Evolutionary conservation across 2,888 invertebrate genomes (phyloP).

Genomic region (Netelia inedita): DNA sequence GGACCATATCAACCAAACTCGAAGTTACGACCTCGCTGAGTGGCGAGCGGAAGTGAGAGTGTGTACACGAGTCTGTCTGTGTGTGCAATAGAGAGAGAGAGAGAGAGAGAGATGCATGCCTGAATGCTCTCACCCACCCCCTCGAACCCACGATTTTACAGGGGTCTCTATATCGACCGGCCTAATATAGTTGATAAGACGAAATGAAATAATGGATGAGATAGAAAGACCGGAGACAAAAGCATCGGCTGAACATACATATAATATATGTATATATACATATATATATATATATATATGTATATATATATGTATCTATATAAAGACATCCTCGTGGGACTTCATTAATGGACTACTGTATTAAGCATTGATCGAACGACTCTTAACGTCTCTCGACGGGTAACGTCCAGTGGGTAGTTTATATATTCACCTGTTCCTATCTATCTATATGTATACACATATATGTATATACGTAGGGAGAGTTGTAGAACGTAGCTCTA

Average conservation of each 20-base stretch:
- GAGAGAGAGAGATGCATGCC: constrained; percentile 39
- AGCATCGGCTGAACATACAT: not conserved
- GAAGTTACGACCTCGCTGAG: constrained; percentile 26
- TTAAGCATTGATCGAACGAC: constrained; percentile 68
- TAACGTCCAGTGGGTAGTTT: constrained; percentile 25
- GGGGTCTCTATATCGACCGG: constrained; percentile 56
- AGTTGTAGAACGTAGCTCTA: not conserved
- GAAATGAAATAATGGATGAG: constrained; percentile 64
- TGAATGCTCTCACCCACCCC: constrained; percentile 28
- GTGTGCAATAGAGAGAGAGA: not conserved
- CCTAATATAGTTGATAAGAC: constrained; percentile 57
- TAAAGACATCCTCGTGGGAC: constrained; percentile 36
- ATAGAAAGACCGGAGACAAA: constrained; percentile 40
- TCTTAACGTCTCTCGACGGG: constrained; percentile 62
- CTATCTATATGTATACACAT: not conserved
- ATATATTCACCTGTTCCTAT: constrained; percentile 15
- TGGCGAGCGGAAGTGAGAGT: not conserved
- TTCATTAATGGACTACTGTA: constrained; percentile 63
- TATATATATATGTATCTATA: not conserved
- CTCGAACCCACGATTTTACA: constrained; percentile 18
- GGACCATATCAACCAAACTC: constrained; percentile 49
- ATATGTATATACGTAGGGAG: not conserved
- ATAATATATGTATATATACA: not conserved
- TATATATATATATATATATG: not conserved
- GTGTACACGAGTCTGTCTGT: not conserved